phyloP scores from a whole-genome alignment of 2,797 vertebrate species.

The Argentina silus region DNA sequence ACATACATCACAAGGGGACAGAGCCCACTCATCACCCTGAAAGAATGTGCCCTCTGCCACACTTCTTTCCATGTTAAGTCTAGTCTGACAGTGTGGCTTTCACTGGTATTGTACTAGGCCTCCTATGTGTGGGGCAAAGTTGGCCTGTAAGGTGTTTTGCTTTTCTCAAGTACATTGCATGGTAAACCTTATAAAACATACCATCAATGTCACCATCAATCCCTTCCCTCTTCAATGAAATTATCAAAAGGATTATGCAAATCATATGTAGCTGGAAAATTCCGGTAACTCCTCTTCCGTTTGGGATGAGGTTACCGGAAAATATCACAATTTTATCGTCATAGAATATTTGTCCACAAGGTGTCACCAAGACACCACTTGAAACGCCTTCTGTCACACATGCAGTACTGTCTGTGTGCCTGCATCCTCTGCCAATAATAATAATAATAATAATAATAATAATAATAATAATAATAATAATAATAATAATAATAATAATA shows the following conservation, averaged over 20 bases:
- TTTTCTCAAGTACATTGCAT: too few relatives aligned
- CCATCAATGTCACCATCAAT: too few relatives aligned
- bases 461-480: too few relatives aligned
- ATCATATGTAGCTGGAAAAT: too few relatives aligned
- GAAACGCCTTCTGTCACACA: not conserved
- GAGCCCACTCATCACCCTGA: not conserved
- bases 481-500: too few relatives aligned
- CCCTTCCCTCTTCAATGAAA: too few relatives aligned
- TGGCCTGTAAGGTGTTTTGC: not conserved
- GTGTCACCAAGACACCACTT: conserved; percentile 56
- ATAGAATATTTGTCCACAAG: conserved; percentile 58
- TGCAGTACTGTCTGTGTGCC: not conserved
- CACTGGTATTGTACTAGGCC: not conserved
- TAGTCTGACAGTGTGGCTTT: not conserved
- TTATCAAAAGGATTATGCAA: too few relatives aligned
- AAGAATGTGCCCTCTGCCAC: not conserved
- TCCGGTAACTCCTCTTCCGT: too few relatives aligned
- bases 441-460: not conserved
- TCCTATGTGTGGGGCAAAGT: not conserved
- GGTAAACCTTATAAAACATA: too few relatives aligned
- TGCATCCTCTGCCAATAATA: too few relatives aligned
- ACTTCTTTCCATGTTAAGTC: not conserved
- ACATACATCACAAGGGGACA: not conserved
- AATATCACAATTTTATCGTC: not conserved
- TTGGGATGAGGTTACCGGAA: not conserved